These are phyloP conservation scores for Embiotoca jacksoni DNA, from an alignment of 2,113 vertebrate genomes.

Conservation along the genomic window DNA sequence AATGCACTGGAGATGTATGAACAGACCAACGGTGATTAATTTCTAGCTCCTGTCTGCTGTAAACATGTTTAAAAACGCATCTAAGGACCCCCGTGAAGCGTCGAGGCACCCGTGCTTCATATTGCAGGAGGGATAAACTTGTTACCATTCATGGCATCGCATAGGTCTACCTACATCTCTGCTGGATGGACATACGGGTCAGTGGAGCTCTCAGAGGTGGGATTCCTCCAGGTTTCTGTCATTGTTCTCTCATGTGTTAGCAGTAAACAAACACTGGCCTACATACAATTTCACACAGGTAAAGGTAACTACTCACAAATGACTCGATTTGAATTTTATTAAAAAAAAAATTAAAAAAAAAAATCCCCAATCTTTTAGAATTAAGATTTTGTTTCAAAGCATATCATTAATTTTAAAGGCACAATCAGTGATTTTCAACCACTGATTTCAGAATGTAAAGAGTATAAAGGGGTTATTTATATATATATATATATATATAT, in stretches of 20 bases:
- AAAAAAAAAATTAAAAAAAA: background rate
- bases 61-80: slow-evolving; percentile 39
- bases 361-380: too few relatives aligned
- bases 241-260: slow-evolving; percentile 3
- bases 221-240: slow-evolving; percentile 52
- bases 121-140: slow-evolving; percentile 44
- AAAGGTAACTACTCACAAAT: background rate
- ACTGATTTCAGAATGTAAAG: too few relatives aligned
- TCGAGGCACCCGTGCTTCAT: slow-evolving; percentile 11
- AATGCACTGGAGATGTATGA: background rate
- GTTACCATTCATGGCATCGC: slow-evolving; percentile 51
- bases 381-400: too few relatives aligned
- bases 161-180: slow-evolving; percentile 42
- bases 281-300: background rate
- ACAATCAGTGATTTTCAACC: too few relatives aligned
- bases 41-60: slow-evolving; percentile 27
- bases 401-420: too few relatives aligned
- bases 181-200: slow-evolving; percentile 59
- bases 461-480: too few relatives aligned
- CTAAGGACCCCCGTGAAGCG: slow-evolving; percentile 23
- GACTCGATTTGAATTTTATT: background rate
- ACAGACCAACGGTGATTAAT: slow-evolving; percentile 49
- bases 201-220: slow-evolving; percentile 53
- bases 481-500: too few relatives aligned
- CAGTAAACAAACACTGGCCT: slow-evolving; percentile 48